A percentile compares a stretch with the other conserved stretches of the same genome.
Evolutionary conservation across 1,140 invertebrate genomes (phyloP).

Genomic region (Aphelenchoides fujianensis): DNA sequence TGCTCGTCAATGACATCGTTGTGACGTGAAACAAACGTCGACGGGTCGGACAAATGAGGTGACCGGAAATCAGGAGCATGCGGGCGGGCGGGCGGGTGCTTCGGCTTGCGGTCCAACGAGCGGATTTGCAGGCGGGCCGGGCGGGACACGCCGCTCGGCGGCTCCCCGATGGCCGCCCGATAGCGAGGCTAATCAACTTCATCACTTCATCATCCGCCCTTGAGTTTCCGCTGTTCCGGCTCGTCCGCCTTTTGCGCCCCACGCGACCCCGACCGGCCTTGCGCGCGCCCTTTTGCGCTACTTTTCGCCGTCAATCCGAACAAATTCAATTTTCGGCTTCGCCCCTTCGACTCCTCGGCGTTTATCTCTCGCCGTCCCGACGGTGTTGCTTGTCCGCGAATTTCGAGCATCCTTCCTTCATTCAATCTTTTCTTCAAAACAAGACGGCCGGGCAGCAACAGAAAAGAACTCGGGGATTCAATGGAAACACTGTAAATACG

Average conservation of each 20-base stretch:
- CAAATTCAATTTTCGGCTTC: slow-evolving; percentile 6
- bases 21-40: slow-evolving; percentile 6
- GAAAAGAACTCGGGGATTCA: no score
- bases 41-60: no score
- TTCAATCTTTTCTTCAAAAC: no score
- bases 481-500: no score
- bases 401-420: not conserved
- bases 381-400: not conserved
- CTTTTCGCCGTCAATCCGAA: not conserved
- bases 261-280: not conserved
- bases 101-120: not conserved
- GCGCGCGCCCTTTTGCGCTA: not conserved
- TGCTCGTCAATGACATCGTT: not conserved
- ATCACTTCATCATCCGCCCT: not conserved
- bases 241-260: not conserved
- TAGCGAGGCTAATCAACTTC: slow-evolving; percentile 1
- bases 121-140: not conserved
- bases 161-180: not conserved
- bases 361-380: not conserved
- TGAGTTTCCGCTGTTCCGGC: not conserved
- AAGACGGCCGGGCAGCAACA: no score
- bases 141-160: not conserved
- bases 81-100: not conserved
- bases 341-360: not conserved
- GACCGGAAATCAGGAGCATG: not conserved